These are phyloP conservation scores for Temnothorax rugatulus DNA, from an alignment of 2,888 invertebrate genomes.

Conservation along the genomic window DNA sequence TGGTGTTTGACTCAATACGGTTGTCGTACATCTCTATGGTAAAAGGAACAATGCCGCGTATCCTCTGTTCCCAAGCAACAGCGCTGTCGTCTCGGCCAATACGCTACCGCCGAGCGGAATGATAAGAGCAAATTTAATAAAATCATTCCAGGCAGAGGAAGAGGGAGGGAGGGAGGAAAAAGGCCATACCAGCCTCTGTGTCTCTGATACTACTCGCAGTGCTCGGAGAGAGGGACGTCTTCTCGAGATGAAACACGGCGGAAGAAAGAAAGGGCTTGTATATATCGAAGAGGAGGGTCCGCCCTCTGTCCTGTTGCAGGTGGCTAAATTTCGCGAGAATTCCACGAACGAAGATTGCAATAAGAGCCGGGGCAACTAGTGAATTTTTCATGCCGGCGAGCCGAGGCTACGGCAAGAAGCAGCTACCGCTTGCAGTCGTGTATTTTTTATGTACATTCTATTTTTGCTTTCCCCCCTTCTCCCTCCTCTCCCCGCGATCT, in stretches of 20 bases:
- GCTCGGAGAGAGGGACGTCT: constrained; percentile 36
- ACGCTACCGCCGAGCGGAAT: constrained; percentile 59
- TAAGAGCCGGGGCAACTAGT: constrained; percentile 60
- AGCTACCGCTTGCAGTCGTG: constrained; percentile 39
- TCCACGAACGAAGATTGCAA: constrained; percentile 61
- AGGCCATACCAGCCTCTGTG: constrained; percentile 50
- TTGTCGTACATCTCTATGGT: constrained; percentile 17
- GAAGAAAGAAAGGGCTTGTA: constrained; percentile 53
- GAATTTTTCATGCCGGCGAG: constrained; percentile 63
- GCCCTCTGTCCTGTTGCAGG: constrained; percentile 40
- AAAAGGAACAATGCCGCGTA: constrained; percentile 50
- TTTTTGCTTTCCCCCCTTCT: constrained; percentile 37
- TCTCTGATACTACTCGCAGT: constrained; percentile 64
- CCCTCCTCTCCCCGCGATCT: neutral
- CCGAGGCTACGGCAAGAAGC: constrained; percentile 23
- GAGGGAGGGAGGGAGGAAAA: neutral
- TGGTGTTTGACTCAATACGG: constrained; percentile 16
- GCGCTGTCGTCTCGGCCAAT: constrained; percentile 44
- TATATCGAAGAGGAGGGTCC: constrained; percentile 43
- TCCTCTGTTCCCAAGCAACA: constrained; percentile 40
- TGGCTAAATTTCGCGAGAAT: constrained; percentile 66
- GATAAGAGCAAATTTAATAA: constrained; percentile 79
- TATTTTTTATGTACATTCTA: constrained; percentile 60
- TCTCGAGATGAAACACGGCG: constrained; percentile 63
- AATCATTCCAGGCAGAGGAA: constrained; percentile 69